Conservation (phyloP, 1,140 invertebrate genomes). For the Drosophila equinoxialis region DNA sequence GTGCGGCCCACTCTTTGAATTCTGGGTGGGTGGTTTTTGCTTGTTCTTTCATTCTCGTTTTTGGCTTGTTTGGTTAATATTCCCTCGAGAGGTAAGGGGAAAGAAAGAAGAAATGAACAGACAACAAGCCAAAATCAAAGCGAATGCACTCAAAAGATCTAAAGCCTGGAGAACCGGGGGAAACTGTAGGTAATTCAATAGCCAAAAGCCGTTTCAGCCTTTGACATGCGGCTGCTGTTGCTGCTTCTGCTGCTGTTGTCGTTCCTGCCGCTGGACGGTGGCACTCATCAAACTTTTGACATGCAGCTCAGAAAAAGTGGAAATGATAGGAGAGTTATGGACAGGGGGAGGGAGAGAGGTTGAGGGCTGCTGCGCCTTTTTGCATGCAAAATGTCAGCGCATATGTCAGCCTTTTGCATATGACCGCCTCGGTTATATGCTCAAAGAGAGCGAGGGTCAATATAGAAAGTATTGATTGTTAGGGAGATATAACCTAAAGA, state of each 20-base stretch:
- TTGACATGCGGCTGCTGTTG: conserved; percentile 65
- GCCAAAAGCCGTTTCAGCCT: conserved; percentile 67
- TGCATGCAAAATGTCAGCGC: conserved; percentile 81
- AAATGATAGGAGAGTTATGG: not conserved
- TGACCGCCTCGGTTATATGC: conserved; percentile 40
- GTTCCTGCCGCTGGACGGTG: not conserved
- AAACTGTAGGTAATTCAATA: conserved; percentile 77
- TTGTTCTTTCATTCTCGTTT: not conserved
- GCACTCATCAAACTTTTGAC: conserved; percentile 11
- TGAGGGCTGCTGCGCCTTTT: conserved; percentile 70
- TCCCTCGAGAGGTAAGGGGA: conserved; percentile 54
- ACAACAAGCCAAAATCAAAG: conserved; percentile 67
- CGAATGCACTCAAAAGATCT: conserved; percentile 74
- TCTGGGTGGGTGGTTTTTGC: conserved; percentile 50
- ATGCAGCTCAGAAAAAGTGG: conserved; percentile 12
- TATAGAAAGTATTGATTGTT: too few species aligned
- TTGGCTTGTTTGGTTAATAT: conserved; percentile 36
- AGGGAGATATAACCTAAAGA: too few species aligned
- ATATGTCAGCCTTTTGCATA: conserved; percentile 80
- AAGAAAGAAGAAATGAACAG: conserved; percentile 30
- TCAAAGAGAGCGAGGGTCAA: not conserved
- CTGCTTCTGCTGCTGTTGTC: conserved; percentile 25
- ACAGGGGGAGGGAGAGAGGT: not conserved
- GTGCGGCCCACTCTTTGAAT: conserved; percentile 5
- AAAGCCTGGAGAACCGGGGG: conserved; percentile 43